These are phyloP conservation scores for Lypha dubia DNA, from an alignment of 2,888 invertebrate species.

Conservation along the genomic window DNA sequence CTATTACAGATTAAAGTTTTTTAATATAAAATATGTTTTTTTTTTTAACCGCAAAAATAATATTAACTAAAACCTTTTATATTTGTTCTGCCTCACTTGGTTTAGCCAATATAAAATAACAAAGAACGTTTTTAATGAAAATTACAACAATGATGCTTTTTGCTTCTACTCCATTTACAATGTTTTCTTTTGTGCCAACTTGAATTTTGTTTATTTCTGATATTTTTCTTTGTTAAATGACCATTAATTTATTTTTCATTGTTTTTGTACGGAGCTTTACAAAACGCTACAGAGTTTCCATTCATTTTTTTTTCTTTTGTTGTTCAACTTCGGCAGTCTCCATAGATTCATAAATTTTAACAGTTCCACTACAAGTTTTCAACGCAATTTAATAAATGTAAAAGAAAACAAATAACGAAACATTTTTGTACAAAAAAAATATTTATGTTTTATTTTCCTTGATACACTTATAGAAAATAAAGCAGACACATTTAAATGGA, in stretches of 20 bases:
- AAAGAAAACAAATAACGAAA: constrained; percentile 1
- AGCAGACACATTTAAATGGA: neutral
- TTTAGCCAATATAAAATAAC: neutral
- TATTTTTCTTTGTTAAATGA: constrained; percentile 21
- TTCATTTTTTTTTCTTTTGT: too few species aligned
- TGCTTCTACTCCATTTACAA: neutral
- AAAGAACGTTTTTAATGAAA: constrained; percentile 24
- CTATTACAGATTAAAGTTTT: too few species aligned
- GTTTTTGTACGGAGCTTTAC: neutral
- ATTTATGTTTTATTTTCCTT: neutral
- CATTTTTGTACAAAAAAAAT: constrained; percentile 5
- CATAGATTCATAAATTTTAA: constrained; percentile 54
- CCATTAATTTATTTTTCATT: constrained; percentile 35
- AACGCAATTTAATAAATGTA: constrained; percentile 38
- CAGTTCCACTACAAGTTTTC: constrained; percentile 46
- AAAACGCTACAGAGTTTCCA: constrained; percentile 30
- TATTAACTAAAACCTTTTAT: neutral
- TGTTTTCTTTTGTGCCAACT: neutral
- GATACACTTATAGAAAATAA: neutral
- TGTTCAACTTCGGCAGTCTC: constrained; percentile 18
- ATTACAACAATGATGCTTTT: constrained; percentile 3
- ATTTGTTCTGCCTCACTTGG: neutral
- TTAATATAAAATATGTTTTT: neutral
- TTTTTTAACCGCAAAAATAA: neutral
- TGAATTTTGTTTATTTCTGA: neutral